Percentiles rank a stretch among this genome's conserved stretches.
phyloP scores from a whole-genome alignment of 2,888 invertebrate species.

The Argyresthia goedartella region DNA sequence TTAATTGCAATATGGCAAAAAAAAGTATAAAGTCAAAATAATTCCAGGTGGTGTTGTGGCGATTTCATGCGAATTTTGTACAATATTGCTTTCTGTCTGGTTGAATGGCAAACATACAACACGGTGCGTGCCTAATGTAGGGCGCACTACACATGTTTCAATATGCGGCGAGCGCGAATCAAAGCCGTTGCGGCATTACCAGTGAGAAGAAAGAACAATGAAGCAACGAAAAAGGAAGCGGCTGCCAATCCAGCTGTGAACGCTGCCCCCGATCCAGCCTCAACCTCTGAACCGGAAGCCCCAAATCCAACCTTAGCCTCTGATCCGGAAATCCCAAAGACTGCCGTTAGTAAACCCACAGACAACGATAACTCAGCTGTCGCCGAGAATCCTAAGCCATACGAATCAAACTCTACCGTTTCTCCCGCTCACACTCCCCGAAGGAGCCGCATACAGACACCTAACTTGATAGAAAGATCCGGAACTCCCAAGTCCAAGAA shows the following conservation, averaged over 20 bases:
- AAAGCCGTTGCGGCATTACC: slow-evolving; percentile 80
- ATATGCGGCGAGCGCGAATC: slow-evolving; percentile 76
- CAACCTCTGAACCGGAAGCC: neutral
- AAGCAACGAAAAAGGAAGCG: slow-evolving; percentile 21
- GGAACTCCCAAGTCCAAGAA: neutral
- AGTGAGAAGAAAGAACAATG: slow-evolving; percentile 52
- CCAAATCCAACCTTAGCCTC: no score
- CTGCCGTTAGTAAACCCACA: neutral
- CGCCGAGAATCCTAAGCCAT: neutral
- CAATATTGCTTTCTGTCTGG: neutral
- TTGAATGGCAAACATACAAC: no score
- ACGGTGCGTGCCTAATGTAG: no score
- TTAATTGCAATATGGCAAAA: neutral
- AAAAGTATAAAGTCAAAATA: neutral
- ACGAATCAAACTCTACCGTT: no score
- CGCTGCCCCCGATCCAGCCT: neutral
- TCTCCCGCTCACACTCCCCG: neutral
- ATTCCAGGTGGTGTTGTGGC: neutral
- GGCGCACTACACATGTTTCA: neutral
- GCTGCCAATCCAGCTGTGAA: neutral
- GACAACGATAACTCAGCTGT: neutral
- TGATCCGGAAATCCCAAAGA: no score
- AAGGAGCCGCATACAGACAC: neutral
- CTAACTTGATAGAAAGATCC: neutral
- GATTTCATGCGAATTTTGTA: neutral